A percentile compares a stretch with the other conserved stretches of the same genome.
Conservation (phyloP, 2,888 invertebrate species). For the Cryptosula pallasiana region DNA sequence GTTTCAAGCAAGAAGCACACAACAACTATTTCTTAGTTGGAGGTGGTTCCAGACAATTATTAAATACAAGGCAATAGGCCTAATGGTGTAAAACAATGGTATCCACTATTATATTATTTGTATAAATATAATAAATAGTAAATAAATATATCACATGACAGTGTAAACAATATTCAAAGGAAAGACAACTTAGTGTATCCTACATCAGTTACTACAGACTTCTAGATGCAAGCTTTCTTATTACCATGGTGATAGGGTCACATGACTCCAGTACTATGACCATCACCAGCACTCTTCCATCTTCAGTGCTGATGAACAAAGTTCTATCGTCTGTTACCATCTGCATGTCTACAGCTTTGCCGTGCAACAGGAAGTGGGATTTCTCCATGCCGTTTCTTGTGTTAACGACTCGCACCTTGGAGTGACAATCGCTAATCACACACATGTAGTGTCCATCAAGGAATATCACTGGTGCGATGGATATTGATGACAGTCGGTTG, state of each 20-base stretch:
- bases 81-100: too few relatives aligned
- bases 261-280: not conserved
- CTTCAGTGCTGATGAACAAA: constrained; percentile 6
- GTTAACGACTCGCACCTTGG: not conserved
- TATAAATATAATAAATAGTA: too few relatives aligned
- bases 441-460: constrained; percentile 12
- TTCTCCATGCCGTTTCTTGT: constrained; percentile 7
- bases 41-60: too few relatives aligned
- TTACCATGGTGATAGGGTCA: constrained; percentile 7
- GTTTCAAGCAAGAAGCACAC: too few relatives aligned
- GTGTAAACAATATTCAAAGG: too few relatives aligned
- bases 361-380: constrained; percentile 17
- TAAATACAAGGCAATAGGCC: too few relatives aligned
- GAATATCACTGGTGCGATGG: not conserved
- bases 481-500: not conserved
- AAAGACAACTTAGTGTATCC: not conserved
- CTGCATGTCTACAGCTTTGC: constrained; percentile 5
- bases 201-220: not conserved
- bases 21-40: too few relatives aligned
- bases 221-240: not conserved
- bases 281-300: constrained; percentile 12
- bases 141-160: too few relatives aligned
- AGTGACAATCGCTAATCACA: not conserved
- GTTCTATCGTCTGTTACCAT: constrained; percentile 18
- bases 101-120: too few relatives aligned